Base-by-base conservation (phyloP, 2,888 invertebrate genomes). In the Atrina japonica region DNA sequence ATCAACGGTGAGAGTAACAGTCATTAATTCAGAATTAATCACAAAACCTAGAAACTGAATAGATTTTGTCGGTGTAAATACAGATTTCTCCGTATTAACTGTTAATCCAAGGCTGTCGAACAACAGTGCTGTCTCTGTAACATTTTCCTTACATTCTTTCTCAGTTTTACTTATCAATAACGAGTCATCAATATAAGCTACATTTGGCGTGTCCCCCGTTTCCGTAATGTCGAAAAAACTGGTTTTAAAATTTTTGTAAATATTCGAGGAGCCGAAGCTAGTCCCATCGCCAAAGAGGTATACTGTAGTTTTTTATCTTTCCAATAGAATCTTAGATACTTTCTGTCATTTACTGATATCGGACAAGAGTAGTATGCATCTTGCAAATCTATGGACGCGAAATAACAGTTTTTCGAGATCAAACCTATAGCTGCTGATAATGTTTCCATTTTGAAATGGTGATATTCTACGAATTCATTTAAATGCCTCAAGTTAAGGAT, bases 191-290 rank as follows among this genome's bases (percentile, higher is more conserved):
- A 78, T 76, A 56, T 72, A 81, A 16, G 70, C 70, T 25, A 65
- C 63, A 59, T 64, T 75, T n/a, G n/a, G n/a, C n/a, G n/a, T n/a
- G n/a, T n/a, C n/a, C 81, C 81, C 16, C 47, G 25, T 11, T 41
- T 40, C n/a, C 77, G 41, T 3, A 76, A 41, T 1, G 21, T 29
- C 7, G 76, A 75, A 71, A 65, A 77, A 9, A 78, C 70, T 56
- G 77, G 77, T 49, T 77, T 80, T 25, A 81, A 11, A 3, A 78
- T 16, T 58, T 78, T 77, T 30, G 77, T 82, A 49, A 82, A 82
- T 9, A 63, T 50, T 56, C 71, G 52, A 5, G 75, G 78, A 14
- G 77, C 77, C 25, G 43, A 70, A 16, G 69, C 45, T 18, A 79
- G 47, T 2, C 80, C 80, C 68, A 73, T 73, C 23, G 76, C 78